Conservation (phyloP, 1,140 invertebrate genomes). For the Lamellibrachia luymesi region DNA sequence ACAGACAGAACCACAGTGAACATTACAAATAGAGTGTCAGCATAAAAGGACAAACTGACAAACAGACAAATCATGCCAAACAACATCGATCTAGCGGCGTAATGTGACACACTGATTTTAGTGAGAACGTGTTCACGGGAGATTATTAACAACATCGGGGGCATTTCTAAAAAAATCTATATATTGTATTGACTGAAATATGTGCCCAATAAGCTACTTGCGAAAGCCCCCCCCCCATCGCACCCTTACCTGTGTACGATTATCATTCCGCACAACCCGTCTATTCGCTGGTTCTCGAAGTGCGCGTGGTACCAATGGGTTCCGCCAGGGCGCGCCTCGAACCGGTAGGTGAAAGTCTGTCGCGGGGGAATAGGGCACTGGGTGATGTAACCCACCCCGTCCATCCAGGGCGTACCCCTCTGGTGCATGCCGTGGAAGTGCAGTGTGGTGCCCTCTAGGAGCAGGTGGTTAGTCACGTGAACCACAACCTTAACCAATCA, state of each 20-base stretch:
- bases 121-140: neutral
- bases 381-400: slow-evolving; percentile 84
- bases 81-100: too few species aligned
- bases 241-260: slow-evolving; percentile 11
- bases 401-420: slow-evolving; percentile 77
- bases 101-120: too few species aligned
- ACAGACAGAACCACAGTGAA: neutral
- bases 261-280: slow-evolving; percentile 16
- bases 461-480: slow-evolving; percentile 18
- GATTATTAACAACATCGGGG: too few species aligned
- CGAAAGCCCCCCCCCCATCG: neutral
- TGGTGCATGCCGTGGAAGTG: slow-evolving; percentile 86
- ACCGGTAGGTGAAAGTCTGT: slow-evolving; percentile 67
- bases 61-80: too few species aligned
- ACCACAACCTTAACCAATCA: slow-evolving; percentile 19
- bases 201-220: too few species aligned
- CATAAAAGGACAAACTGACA: too few species aligned
- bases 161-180: too few species aligned
- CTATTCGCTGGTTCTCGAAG: neutral
- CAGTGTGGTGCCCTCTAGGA: slow-evolving; percentile 71
- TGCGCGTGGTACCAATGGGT: slow-evolving; percentile 22
- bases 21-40: neutral
- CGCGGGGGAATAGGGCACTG: slow-evolving; percentile 84
- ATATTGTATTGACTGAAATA: too few species aligned
- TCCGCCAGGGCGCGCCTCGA: slow-evolving; percentile 23